Conservation (phyloP, 2,797 vertebrate genomes). For the Pempheris klunzingeri region DNA sequence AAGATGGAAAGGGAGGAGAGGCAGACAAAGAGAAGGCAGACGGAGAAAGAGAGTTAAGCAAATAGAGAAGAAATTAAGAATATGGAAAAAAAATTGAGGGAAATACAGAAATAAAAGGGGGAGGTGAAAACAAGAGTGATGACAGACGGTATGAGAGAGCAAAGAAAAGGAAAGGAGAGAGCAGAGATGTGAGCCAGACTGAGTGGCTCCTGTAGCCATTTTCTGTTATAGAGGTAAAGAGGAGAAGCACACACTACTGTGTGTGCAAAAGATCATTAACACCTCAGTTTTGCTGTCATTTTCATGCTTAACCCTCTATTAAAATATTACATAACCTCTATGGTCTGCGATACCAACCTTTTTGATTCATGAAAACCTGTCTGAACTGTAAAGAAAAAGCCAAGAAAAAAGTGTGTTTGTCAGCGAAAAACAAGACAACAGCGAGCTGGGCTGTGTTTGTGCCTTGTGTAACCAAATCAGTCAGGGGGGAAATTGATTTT, state of each 20-base stretch:
- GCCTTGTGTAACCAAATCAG: conserved; percentile 73
- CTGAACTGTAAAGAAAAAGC: conserved; percentile 23
- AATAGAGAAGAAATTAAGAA: conserved; percentile 60
- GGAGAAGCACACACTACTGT: background rate
- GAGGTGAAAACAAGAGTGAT: conserved; percentile 49
- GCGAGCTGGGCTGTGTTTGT: conserved; percentile 35
- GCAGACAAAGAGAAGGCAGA: conserved; percentile 34
- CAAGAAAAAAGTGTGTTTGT: conserved; percentile 40
- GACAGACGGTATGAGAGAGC: conserved; percentile 49
- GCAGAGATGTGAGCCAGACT: conserved; percentile 55
- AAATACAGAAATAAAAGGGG: conserved; percentile 40
- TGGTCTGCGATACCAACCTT: background rate
- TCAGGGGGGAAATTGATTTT: conserved; percentile 83
- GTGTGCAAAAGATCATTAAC: conserved; percentile 32
- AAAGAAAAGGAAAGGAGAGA: conserved; percentile 24
- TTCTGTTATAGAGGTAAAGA: conserved; percentile 24
- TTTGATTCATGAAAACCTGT: conserved; percentile 35
- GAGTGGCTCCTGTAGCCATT: conserved; percentile 45
- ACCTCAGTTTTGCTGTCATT: conserved; percentile 18
- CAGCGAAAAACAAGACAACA: conserved; percentile 59
- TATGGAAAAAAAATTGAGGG: conserved; percentile 51
- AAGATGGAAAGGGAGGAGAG: conserved; percentile 27
- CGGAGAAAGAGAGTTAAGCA: conserved; percentile 36
- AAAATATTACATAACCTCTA: conserved; percentile 14
- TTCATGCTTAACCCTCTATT: conserved; percentile 11